Evolutionary conservation across 1,140 invertebrate species (phyloP).

Genomic region (Drosophila ananassae): DNA sequence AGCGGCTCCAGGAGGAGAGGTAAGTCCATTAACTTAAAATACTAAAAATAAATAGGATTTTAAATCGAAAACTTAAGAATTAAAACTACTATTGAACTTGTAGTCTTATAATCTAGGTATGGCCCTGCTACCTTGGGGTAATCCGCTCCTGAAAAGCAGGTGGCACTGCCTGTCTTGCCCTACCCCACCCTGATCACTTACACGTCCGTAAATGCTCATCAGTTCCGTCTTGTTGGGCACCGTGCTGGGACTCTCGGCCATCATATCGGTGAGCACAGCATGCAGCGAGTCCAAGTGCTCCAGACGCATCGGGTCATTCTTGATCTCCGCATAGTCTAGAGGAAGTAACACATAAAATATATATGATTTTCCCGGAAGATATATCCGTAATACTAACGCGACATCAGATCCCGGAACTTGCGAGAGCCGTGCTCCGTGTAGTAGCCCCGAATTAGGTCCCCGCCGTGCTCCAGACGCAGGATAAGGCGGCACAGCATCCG

Average conservation of each 20-base stretch:
- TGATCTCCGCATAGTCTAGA: slow-evolving; percentile 91
- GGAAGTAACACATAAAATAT: background rate
- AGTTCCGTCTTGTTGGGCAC: slow-evolving; percentile 92
- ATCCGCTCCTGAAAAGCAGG: slow-evolving; percentile 15
- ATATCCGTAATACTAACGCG: slow-evolving; percentile 87
- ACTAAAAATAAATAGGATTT: too few relatives aligned
- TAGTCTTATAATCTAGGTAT: too few relatives aligned
- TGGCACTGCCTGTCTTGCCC: background rate
- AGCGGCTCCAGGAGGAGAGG: background rate
- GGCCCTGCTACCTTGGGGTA: too few relatives aligned
- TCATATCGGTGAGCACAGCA: slow-evolving; percentile 88
- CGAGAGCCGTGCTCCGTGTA: slow-evolving; percentile 88
- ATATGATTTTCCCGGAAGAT: background rate
- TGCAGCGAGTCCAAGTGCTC: slow-evolving; percentile 90
- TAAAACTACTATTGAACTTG: too few relatives aligned
- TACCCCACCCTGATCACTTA: slow-evolving; percentile 83
- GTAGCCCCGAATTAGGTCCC: slow-evolving; percentile 87
- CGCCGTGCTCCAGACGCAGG: slow-evolving; percentile 88
- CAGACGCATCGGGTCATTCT: slow-evolving; percentile 88
- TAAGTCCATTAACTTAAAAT: too few relatives aligned
- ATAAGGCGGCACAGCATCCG: slow-evolving; percentile 90
- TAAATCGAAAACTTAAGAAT: too few relatives aligned
- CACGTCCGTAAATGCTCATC: slow-evolving; percentile 91
- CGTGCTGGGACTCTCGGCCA: slow-evolving; percentile 85
- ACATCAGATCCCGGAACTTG: slow-evolving; percentile 93